Percentiles rank a stretch among this genome's conserved stretches.
phyloP scores from a whole-genome alignment of 1,140 invertebrate species.

The Camponotus pennsylvanicus region DNA sequence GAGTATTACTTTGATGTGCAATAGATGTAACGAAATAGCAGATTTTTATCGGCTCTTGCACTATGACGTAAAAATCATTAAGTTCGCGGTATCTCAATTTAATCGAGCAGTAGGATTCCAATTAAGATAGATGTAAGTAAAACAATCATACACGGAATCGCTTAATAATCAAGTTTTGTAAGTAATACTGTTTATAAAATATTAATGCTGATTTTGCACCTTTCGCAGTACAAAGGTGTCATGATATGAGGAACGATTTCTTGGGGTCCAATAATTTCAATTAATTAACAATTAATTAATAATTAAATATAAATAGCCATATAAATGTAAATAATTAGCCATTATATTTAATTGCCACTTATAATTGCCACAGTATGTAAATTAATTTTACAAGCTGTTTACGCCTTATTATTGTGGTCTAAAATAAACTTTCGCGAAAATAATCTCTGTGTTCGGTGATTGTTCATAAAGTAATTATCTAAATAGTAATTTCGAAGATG shows the following conservation, averaged over 20 bases:
- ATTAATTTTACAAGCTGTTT: conserved; percentile 36
- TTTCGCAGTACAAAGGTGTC: conserved; percentile 23
- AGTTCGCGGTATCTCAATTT: conserved; percentile 1
- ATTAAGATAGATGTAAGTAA: conserved; percentile 12
- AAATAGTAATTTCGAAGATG: conserved; percentile 17
- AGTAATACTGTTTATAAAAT: no score
- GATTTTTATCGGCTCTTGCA: not conserved
- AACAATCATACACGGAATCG: conserved; percentile 15
- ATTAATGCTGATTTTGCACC: not conserved
- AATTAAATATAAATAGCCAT: no score
- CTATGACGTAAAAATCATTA: conserved; percentile 20
- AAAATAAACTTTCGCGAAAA: not conserved
- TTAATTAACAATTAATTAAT: no score
- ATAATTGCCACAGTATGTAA: conserved; percentile 11
- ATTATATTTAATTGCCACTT: conserved; percentile 4
- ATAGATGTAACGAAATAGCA: conserved; percentile 16
- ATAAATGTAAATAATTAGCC: no score
- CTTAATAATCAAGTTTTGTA: conserved; percentile 33
- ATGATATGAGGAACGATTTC: conserved; percentile 24
- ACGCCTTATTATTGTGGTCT: not conserved
- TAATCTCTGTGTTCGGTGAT: not conserved
- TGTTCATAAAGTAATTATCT: not conserved
- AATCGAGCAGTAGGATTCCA: not conserved
- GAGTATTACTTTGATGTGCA: not conserved
- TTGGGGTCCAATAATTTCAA: not conserved